Evolutionary conservation across 2,888 invertebrate genomes (phyloP).

Genomic region (Microplitis manilae): DNA sequence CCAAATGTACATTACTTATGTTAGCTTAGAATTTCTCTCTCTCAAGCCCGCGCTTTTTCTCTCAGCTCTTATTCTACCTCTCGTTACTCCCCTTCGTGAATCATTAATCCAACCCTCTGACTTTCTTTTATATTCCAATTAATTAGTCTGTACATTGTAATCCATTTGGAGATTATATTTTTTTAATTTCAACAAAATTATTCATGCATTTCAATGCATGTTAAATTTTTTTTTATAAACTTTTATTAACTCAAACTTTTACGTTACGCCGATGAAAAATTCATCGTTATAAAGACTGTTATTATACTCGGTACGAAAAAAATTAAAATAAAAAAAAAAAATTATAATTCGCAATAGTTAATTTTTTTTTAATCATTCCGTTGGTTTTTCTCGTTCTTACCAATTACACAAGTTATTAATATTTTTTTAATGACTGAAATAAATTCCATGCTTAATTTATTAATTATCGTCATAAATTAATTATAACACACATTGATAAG

Average conservation of each 20-base stretch:
- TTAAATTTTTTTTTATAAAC: constrained; percentile 3
- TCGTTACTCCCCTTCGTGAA: constrained; percentile 43
- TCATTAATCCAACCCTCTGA: constrained; percentile 18
- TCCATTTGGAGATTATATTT: constrained; percentile 59
- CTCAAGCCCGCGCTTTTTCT: constrained; percentile 2
- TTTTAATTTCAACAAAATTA: constrained; percentile 3
- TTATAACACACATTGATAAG: too few species aligned
- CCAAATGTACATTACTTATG: neutral
- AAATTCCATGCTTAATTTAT: too few species aligned
- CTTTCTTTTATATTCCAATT: constrained; percentile 23
- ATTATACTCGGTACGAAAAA: neutral
- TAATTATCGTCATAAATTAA: too few species aligned
- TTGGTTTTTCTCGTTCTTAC: too few species aligned
- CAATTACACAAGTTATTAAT: too few species aligned
- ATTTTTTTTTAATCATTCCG: too few species aligned
- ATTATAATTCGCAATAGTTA: too few species aligned
- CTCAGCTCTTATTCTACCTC: constrained; percentile 42
- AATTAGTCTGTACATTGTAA: constrained; percentile 39
- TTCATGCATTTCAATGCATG: neutral
- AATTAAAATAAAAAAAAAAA: too few species aligned
- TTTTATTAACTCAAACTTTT: neutral
- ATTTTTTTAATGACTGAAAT: too few species aligned
- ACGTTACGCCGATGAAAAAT: neutral
- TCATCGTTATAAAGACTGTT: neutral
- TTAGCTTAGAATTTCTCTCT: constrained; percentile 25